Evolutionary conservation across 2,797 vertebrate species (phyloP), one percentile per base, ranked within the genome.

Genomic region (Pseudopleuronectes americanus): DNA sequence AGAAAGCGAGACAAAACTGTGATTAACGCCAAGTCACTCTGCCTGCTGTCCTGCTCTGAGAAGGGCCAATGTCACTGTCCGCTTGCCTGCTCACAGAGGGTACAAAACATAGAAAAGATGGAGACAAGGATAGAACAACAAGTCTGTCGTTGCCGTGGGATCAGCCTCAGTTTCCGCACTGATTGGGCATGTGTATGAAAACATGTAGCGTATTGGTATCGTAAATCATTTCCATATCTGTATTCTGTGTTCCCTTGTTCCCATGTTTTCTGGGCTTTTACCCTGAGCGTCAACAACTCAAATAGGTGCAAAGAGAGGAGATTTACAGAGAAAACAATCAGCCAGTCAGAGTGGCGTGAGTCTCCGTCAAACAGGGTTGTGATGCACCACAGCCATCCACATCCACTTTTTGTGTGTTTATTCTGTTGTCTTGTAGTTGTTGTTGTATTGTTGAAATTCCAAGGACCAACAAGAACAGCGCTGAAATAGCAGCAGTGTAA

Each of bases 11-110:
- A 90, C 86, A 87, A 89, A 88, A 85, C 73, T 76, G 87, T 92
- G 92, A 93, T 93, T 92, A 93, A 93, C 89, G 69, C 84, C 87
- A 74, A 90, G 90, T 91, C 90, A 85, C 87, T 88, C 88, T 84
- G 85, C 84, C 80, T 83, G 89, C 85, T 64, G 83, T 88, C 71
- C 84, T 86, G 87, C 88, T 88, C 88, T 84, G 84, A 78, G 80
- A 86, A 78, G 78, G 77, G 77, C 77, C 89, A 90, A 87, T 86
- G 88, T 87, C 87, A 88, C 84, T 82, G 90, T 81, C 81, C 78
- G 17, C 79, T 86, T 83, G 87, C 75, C 80, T 58, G 80, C 80
- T 85, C 77, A 78, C 70, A 86, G 79, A 85, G 86, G 84, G 79
- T 86, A 85, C 64, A 69, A 67, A 52, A 66, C 75, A 84, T 62